Percentiles rank a stretch among this genome's conserved stretches.
These are phyloP conservation scores for Rhodeus uyekii DNA, from an alignment of 2,797 vertebrate species.

Conservation along the genomic window DNA sequence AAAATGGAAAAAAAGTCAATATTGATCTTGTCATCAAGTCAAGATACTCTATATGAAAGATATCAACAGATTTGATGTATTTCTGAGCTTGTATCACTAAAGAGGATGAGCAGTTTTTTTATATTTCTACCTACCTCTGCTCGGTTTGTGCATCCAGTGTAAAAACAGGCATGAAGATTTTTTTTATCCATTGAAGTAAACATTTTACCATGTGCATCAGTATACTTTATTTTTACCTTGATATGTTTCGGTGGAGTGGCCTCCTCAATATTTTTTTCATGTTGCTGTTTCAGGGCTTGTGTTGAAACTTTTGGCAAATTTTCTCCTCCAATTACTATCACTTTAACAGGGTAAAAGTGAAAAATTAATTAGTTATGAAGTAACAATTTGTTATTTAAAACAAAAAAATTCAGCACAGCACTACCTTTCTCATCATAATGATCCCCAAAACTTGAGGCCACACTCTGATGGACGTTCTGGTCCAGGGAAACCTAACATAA, in stretches of 20 bases:
- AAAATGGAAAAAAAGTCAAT: too few species aligned
- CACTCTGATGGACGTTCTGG: constrained; percentile 71
- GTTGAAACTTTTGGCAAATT: constrained; percentile 89
- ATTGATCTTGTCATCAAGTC: too few species aligned
- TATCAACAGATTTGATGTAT: too few species aligned
- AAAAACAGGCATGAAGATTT: background rate
- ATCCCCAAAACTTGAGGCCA: constrained; percentile 71
- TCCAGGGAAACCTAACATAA: constrained; percentile 71
- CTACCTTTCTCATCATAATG: constrained; percentile 80
- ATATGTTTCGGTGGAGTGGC: constrained; percentile 83
- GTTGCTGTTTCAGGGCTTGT: constrained; percentile 92
- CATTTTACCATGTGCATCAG: background rate
- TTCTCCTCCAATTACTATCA: constrained; percentile 81
- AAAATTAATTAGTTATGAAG: background rate
- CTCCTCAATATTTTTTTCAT: constrained; percentile 86
- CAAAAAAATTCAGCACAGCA: background rate
- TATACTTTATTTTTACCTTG: constrained; percentile 89
- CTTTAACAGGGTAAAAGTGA: constrained; percentile 56
- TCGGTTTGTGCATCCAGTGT: background rate
- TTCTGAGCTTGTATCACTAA: too few species aligned
- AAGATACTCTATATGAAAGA: too few species aligned
- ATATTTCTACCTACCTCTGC: too few species aligned
- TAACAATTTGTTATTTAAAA: background rate
- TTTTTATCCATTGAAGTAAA: background rate
- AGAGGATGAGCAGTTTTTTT: too few species aligned